Conservation (phyloP, 2,888 invertebrate species). For the Tillus elongatus region DNA sequence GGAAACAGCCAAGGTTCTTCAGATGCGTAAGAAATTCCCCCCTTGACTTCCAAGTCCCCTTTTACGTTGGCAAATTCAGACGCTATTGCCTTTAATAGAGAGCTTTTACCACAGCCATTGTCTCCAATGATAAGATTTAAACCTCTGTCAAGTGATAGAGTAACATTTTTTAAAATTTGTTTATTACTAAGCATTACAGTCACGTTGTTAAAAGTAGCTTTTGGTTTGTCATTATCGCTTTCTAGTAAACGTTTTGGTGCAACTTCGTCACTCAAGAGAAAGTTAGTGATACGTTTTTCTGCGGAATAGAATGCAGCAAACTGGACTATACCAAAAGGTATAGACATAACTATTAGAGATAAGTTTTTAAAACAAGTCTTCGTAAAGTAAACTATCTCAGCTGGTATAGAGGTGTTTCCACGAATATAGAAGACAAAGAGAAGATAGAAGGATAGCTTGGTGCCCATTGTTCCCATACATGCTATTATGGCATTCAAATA, state of each 20-base stretch:
- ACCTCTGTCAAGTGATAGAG: slow-evolving; percentile 34
- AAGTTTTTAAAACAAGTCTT: slow-evolving; percentile 81
- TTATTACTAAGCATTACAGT: slow-evolving; percentile 19
- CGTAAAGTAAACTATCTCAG: slow-evolving; percentile 76
- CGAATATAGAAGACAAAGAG: slow-evolving; percentile 50
- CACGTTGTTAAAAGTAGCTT: slow-evolving; percentile 13
- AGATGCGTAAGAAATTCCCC: slow-evolving; percentile 31
- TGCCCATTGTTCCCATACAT: slow-evolving; percentile 26
- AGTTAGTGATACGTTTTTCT: slow-evolving; percentile 57
- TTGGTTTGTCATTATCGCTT: no score
- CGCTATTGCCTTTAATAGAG: slow-evolving; percentile 29
- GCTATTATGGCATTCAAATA: slow-evolving; percentile 33
- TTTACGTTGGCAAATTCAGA: slow-evolving; percentile 23
- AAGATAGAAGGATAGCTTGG: slow-evolving; percentile 27
- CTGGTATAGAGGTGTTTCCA: slow-evolving; percentile 58
- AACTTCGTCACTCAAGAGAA: slow-evolving; percentile 43
- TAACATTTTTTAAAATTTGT: slow-evolving; percentile 37
- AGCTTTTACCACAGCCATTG: slow-evolving; percentile 30
- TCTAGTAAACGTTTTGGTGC: no score
- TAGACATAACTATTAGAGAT: no score
- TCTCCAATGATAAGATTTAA: slow-evolving; percentile 13
- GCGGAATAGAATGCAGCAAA: slow-evolving; percentile 68
- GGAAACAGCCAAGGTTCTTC: slow-evolving; percentile 35
- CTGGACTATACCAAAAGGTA: slow-evolving; percentile 73
- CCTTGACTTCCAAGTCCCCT: slow-evolving; percentile 24